Conservation (phyloP, 30 jellyfish, hydroid and myxozoan species). For the Cassiopea xamachana region DNA sequence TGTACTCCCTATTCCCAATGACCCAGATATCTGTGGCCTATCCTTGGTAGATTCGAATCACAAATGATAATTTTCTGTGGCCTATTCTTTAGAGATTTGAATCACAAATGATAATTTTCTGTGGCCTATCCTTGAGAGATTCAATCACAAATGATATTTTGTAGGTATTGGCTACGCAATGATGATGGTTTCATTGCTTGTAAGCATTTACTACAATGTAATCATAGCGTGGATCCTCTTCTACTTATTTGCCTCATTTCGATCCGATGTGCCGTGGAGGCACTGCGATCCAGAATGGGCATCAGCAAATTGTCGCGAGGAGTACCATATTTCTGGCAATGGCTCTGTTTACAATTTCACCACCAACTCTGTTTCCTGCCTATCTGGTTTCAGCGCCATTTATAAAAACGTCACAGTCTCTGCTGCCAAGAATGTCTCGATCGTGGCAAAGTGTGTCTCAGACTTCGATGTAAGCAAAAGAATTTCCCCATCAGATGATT, state of each 20-base stretch:
- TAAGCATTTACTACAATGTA: slow-evolving; percentile 88
- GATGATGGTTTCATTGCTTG: slow-evolving; percentile 90
- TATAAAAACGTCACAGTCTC: slow-evolving; percentile 51
- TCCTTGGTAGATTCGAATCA: too few species aligned
- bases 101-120: too few species aligned
- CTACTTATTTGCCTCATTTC: slow-evolving; percentile 87
- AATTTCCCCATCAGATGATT: slow-evolving; percentile 83
- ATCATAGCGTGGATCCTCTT: slow-evolving; percentile 90
- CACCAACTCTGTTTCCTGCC: slow-evolving; percentile 52
- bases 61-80: not conserved
- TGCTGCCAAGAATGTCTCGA: slow-evolving; percentile 45
- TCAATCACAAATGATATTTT: not conserved
- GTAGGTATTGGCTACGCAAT: slow-evolving; percentile 86
- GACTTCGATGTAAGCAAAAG: slow-evolving; percentile 29
- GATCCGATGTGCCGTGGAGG: slow-evolving; percentile 86
- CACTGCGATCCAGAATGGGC: slow-evolving; percentile 92
- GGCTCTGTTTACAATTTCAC: slow-evolving; percentile 78
- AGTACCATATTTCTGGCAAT: slow-evolving; percentile 60
- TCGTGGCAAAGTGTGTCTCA: slow-evolving; percentile 51
- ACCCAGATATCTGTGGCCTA: too few species aligned
- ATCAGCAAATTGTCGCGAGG: slow-evolving; percentile 75
- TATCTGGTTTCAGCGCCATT: slow-evolving; percentile 54
- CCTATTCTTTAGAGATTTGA: not conserved
- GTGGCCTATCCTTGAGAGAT: not conserved
- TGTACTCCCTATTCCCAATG: too few species aligned